Base-by-base conservation (phyloP, 2,888 invertebrate species). In the Melanotus villosus region DNA sequence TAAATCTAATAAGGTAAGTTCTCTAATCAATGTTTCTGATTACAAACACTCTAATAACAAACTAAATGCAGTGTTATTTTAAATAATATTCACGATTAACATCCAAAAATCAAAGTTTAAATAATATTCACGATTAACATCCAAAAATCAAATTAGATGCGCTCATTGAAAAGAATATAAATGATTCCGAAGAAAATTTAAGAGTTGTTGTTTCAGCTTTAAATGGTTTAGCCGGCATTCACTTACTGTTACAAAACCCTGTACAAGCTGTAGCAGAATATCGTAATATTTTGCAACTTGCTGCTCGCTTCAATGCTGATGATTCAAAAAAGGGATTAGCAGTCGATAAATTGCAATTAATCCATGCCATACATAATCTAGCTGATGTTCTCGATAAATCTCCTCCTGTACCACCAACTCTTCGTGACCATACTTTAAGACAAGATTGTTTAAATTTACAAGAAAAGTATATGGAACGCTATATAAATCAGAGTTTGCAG, bases 301-400 rank as follows among this genome's bases (percentile, higher is more conserved):
- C 84, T 3, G 71, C 79, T 1, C 72, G 78, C 57, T 84, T 81
- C 72, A 76, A 57, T 14, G 58, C 52, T 9, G 64, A 73, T 32
- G 71, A 70, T 30, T 36, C 77, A 4, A 81, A 84, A 77, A 80
- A 85, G 14, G 78, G 78, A 71, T 78, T 89, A 56, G 84, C 86
- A 50, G 88, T 92, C 14, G 93, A 93, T 80, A 89, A 89, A 54
- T 84, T 92, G 41, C 85, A 89, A 74, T 86, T 89, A 77, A 88
- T 93, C 19, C 93, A 93, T 80, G 88, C 92, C 0, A 82, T 91
- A 66, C 86, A 90, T 76, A 93, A 93, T 82, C 84, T 92, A 52
- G 84, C 88, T 1, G 88, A 91, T 68, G 80, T 88, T 4, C 71
- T 87, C 14, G 84, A 84, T 63, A 76, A 77, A 2, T 45, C 72